Percentiles rank a stretch among this genome's conserved stretches.
phyloP scores from a whole-genome alignment of 2,888 invertebrate genomes.

The Hipparchia semele region DNA sequence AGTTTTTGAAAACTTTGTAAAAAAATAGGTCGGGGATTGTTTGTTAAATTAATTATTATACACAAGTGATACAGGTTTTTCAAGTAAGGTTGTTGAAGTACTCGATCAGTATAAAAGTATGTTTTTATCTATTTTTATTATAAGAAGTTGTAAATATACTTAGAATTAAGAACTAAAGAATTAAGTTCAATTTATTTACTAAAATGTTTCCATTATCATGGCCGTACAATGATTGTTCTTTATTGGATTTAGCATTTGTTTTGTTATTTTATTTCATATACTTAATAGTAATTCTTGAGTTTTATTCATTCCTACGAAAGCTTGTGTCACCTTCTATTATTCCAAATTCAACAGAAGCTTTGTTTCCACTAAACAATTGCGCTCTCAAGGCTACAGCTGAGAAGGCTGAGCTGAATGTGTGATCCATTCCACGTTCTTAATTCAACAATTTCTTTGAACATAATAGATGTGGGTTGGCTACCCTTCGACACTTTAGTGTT shows the following conservation, averaged over 20 bases:
- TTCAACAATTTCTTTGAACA: background rate
- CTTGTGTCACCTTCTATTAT: constrained; percentile 6
- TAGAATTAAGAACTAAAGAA: too few species aligned
- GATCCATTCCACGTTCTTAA: background rate
- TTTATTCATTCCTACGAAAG: background rate
- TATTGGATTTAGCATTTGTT: background rate
- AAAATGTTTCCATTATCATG: too few species aligned
- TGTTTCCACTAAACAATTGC: constrained; percentile 10
- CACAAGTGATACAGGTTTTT: too few species aligned
- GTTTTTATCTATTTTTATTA: too few species aligned
- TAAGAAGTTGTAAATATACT: too few species aligned
- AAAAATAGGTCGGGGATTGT: too few species aligned
- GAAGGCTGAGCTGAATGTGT: background rate
- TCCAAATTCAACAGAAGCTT: constrained; percentile 1
- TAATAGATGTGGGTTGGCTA: background rate
- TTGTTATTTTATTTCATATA: background rate
- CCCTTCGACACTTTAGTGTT: background rate
- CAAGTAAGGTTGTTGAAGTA: too few species aligned
- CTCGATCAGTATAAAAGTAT: too few species aligned
- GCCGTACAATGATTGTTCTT: too few species aligned
- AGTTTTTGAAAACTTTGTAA: too few species aligned
- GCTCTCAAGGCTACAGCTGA: background rate
- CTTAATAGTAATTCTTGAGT: background rate
- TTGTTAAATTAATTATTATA: too few species aligned
- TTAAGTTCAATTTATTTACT: too few species aligned